Evolutionary conservation across 2,888 invertebrate genomes (phyloP), one percentile per base, ranked within the genome.

Genomic region (Nineta flava): DNA sequence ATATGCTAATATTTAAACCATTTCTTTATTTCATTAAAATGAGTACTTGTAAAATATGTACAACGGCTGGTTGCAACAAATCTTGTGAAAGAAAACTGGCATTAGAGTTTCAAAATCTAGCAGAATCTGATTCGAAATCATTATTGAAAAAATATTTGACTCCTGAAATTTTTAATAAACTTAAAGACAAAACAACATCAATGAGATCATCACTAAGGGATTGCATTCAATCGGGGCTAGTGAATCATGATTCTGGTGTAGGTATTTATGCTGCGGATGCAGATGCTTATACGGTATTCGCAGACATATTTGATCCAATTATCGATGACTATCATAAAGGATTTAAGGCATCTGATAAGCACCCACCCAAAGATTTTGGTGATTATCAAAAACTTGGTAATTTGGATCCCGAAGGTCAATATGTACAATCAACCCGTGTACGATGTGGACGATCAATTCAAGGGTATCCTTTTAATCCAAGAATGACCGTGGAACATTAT

Each of bases 401-500:
- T 60, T 65, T 82, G 52, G 81, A 83, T 63, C 79, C 81, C 2
- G 61, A 61, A 13, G 66, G 65, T 26, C 61, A 76, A 54, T 78
- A 69, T 64, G 73, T 85, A 53, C 69, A 81, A 60, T 79, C 79
- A 15, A 82, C 80, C 49, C 72, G 82, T 57, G 74, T 83, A 31
- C 69, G 81, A 51, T 79, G 79, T 60, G 81, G 77, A 42, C 71
- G 81, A 57, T 76, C 76, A 42, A 53, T 74, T 46, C 62, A 67
- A 54, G 77, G 76, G 51, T 81, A 74, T 61, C 78, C 80, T 9
- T 80, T 83, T 66, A 80, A 81, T 67, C 80, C 81, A n/a, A 75
- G 75, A 57, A 68, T 81, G 60, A 77, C 73, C 26, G 74, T 77
- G 62, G 65, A 66, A 17, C 75, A 81, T 64, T 81, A 81, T 66